These are phyloP conservation scores for Mimumesa dahlbomi DNA, from an alignment of 2,888 invertebrate species.

Conservation along the genomic window DNA sequence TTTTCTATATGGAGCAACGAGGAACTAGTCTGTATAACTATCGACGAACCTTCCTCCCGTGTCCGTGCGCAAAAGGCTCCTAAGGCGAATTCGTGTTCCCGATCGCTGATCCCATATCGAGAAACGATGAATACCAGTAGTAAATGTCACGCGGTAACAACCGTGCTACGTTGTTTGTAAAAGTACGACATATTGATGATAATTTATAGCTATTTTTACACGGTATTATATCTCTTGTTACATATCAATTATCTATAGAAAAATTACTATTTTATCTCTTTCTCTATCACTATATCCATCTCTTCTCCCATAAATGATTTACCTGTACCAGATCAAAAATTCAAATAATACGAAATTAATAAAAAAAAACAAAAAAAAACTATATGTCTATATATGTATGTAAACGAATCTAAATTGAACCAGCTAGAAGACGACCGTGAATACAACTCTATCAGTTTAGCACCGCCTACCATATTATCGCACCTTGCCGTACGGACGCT, in stretches of 20 bases:
- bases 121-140: constrained; percentile 43
- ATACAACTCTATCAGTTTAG: constrained; percentile 45
- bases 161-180: constrained; percentile 15
- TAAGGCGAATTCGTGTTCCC: constrained; percentile 28
- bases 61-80: constrained; percentile 10
- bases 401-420: no score
- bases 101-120: constrained; percentile 30
- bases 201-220: constrained; percentile 14
- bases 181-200: constrained; percentile 7
- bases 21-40: constrained; percentile 46
- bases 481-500: constrained; percentile 18
- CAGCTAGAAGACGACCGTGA: no score
- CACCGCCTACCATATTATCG: constrained; percentile 54
- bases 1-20: constrained; percentile 57
- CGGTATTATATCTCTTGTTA: not conserved
- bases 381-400: no score
- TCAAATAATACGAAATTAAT: no score
- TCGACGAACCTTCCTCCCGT: constrained; percentile 22
- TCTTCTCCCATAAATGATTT: no score
- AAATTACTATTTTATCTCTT: no score
- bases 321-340: no score
- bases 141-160: constrained; percentile 39
- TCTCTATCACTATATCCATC: no score
- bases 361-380: no score
- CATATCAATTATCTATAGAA: not conserved